Evolutionary conservation across 2,113 vertebrate genomes (phyloP), one percentile per base, ranked within the genome.

Genomic region (Oncorhynchus nerka): DNA sequence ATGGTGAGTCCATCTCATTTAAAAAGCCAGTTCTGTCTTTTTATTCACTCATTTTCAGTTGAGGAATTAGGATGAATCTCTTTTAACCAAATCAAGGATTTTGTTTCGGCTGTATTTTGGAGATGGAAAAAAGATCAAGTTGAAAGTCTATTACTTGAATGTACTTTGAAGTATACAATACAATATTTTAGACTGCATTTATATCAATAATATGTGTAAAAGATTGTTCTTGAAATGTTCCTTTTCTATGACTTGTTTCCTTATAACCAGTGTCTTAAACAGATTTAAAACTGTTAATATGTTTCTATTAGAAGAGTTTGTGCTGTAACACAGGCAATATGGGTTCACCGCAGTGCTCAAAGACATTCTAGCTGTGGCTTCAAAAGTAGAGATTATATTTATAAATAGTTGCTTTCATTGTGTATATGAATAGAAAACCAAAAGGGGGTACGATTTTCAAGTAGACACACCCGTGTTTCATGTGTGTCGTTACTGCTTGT

Each of bases 341-440:
- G 11, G 71, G 55, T 80, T 22, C 67, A 1, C 78, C 68, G 11
- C 70, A 72, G 39, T 70, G 2, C 3, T 64, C 26, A 9, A 67
- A 82, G 51, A 65, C 68, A 65, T 81, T 79, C 80, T 81, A 81
- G 48, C 76, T 73, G 71, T 84, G 75, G 80, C 55, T 77, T 65
- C 71, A 83, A 72, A 83, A 77, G 79, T n/a, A 78, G 59, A 83
- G 79, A 84, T 85, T 83, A 73, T 71, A 79, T 80, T 68, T 79
- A 86, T 84, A 87, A 85, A 88, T 79, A 85, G 80, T 81, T 75
- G 72, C 65, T 77, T 89, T 89, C 77, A 83, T 82, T 78, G 83
- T 81, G 64, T 73, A 73, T 83, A 9, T 34, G 75, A 84, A 88
- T 87, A 82, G 89, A 87, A 88, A 83, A 71, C 65, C 73, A 78